Conservation (phyloP, 2,888 invertebrate genomes). For the Acanthococcus lagerstroemiae region DNA sequence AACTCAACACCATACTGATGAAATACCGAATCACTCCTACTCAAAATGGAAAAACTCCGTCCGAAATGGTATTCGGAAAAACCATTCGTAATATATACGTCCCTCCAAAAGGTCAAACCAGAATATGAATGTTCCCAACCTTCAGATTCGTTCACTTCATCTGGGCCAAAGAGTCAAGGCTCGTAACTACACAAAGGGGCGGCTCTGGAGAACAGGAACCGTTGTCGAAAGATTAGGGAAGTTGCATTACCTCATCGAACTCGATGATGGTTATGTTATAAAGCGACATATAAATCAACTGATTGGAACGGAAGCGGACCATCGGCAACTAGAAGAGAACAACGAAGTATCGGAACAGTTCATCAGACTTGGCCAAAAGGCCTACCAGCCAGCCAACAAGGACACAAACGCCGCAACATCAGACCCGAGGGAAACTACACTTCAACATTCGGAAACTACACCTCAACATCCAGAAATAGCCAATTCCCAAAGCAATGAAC, state of each 20-base stretch:
- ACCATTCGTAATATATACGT: conserved; percentile 15
- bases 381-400: background rate
- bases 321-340: background rate
- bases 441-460: too few species aligned
- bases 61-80: conserved; percentile 3
- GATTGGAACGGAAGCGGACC: background rate
- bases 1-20: conserved; percentile 31
- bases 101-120: background rate
- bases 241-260: conserved; percentile 33
- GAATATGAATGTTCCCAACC: background rate
- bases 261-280: conserved; percentile 34
- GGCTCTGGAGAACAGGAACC: conserved; percentile 33
- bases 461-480: too few species aligned
- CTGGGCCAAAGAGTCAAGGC: conserved; percentile 29
- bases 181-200: conserved; percentile 23
- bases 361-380: background rate
- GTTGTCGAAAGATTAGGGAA: conserved; percentile 32
- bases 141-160: background rate
- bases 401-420: too few species aligned
- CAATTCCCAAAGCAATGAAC: too few species aligned
- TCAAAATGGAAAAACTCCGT: conserved; percentile 29
- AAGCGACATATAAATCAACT: conserved; percentile 35
- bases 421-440: too few species aligned
- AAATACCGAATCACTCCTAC: conserved; percentile 34
- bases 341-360: background rate